A percentile compares a stretch with the other conserved stretches of the same genome.
Evolutionary conservation across 2,797 vertebrate species (phyloP).

Genomic region (Pipistrellus pipistrellus): DNA sequence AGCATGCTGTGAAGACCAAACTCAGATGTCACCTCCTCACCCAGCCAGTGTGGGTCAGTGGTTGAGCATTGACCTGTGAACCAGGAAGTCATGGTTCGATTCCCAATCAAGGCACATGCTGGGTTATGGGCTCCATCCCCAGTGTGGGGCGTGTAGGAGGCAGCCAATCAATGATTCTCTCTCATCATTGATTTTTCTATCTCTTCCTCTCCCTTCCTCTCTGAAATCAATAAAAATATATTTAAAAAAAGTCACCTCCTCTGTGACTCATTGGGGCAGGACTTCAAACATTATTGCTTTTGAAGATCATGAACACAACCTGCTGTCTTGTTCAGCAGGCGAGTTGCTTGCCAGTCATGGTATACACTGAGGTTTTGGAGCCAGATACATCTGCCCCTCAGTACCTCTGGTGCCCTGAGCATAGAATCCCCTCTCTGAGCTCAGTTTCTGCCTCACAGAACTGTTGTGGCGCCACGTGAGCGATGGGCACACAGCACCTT

Average conservation of each 20-base stretch:
- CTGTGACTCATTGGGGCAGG: constrained; percentile 12
- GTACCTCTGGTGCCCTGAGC: neutral
- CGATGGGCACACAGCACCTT: neutral
- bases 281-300: neutral
- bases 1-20: neutral
- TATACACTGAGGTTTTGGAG: neutral
- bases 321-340: neutral
- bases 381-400: neutral
- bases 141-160: no score
- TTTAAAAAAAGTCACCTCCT: neutral
- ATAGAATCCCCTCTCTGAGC: neutral
- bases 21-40: neutral
- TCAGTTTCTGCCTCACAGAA: neutral
- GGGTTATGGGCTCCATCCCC: no score
- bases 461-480: neutral
- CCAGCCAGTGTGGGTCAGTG: no score
- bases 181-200: no score
- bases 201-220: no score
- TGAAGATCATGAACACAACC: neutral
- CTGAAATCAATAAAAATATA: no score
- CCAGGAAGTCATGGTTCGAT: no score
- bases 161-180: no score
- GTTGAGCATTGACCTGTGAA: no score
- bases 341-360: neutral
- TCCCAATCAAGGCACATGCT: no score